Base-by-base conservation (phyloP, 2,797 vertebrate species). In the Argyrosomus regius region DNA sequence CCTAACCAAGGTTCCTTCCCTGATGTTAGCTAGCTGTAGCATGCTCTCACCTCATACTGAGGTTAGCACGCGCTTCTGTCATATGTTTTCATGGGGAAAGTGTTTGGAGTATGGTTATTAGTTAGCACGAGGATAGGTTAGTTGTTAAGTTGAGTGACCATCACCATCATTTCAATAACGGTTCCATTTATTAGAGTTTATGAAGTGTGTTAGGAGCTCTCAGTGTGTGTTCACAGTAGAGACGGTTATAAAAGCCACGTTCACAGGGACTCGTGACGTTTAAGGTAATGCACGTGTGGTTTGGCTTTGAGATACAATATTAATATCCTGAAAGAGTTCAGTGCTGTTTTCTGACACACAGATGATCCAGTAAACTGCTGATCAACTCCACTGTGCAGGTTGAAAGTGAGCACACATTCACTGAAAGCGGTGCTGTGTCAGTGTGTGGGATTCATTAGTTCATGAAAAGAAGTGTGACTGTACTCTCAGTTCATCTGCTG, bases 1-100 rank as follows among this genome's bases (percentile, higher is more conserved):
- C 71, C 59, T 76, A 87, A 59, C 22, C 16, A 49, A 43, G 39
- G 11, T 50, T 69, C 22, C 31, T 67, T 1, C 13, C 2, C 31
- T 61, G 14, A 10, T 0, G 3, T 45, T 45, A 45, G 35, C n/a
- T 62, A 65, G 68, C 35, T 16, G 46, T 52, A 48, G 48, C 61
- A 22, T 26, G 22, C 14, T 48, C 3, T 12, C 24, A 1, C 59
- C 17, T 0, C 26, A 16, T 3, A 13, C 3, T 39, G 13, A 5
- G 22, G 24, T 16, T 13, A 17, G n/a, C 50, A 31, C 3, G 5
- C 39, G 2, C 10, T 22, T 52, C 18, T 5, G 1, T 14, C 13
- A n/a, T 39, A 9, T 39, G 35, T 39, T 39, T 39, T 39, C 8
- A 28, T 24, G 0, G 22, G 12, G 49, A 13, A 39, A 18, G 39